Base-by-base conservation (phyloP, 2,113 vertebrate species). In the Melanerpes formicivorus region DNA sequence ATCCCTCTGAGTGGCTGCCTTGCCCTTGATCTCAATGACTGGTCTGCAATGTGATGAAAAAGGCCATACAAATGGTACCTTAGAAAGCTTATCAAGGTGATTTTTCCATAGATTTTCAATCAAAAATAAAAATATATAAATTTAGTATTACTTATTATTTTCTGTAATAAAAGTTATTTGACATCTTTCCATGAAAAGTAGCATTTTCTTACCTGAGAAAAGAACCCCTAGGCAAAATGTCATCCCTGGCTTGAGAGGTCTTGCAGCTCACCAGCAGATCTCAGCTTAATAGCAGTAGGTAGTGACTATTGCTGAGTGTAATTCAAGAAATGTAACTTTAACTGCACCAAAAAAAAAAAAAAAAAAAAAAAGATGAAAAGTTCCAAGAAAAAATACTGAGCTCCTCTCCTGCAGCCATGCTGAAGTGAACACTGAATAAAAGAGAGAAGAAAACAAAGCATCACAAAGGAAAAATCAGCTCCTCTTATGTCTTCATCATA, bases 401-500 rank as follows among this genome's bases (percentile, higher is more conserved):
- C 86, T 93, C 27, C 79, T 93, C 44, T 96, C 62, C 74, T 93
- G 88, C 88, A 94, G 75, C 84, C 86, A 79, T 77, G 82, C 79
- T 88, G 84, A 72, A 83, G 19, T 0, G 4, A 95, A 72, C 48
- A 37, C 56, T 83, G 89, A 88, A 91, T 88, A 95, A 95, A 92
- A 92, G 63, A 55, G 67, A 46, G 77, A 75, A 54, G 44, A 80
- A 96, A 94, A 91, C 85, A 95, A 94, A 95, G 82, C 80, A 91
- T 67, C 93, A 94, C 82, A 94, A 96, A 96, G 69, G 73, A 92
- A 94, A 95, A 95, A 96, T 94, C 94, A 94, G 37, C 30, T 90
- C 55, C 62, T 95, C 91, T 96, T 96, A 95, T 93, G 95, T 96
- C 91, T 93, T 93, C 94, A 94, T 93, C 48, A 13, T 81, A 88